Percentiles rank a stretch among this genome's conserved stretches.
Conservation (phyloP, 2,888 invertebrate genomes). For the Drosophila macrothrix region DNA sequence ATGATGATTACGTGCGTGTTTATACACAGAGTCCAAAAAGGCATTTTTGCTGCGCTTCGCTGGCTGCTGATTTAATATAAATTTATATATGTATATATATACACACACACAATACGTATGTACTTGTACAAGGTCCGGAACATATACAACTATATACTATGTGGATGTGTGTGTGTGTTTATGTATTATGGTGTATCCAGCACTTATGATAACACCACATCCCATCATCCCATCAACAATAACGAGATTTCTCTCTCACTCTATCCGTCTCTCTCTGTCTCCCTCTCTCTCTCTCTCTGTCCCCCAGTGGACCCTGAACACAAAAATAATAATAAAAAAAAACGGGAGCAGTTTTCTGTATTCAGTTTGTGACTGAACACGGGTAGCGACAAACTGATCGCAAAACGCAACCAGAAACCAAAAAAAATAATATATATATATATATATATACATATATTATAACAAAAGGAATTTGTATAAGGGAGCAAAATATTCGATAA, state of each 20-base stretch:
- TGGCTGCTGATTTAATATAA: constrained; percentile 56
- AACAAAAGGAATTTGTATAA: background rate
- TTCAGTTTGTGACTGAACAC: constrained; percentile 60
- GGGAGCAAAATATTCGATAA: constrained; percentile 24
- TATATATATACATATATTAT: background rate
- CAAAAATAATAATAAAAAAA: background rate
- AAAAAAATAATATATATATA: background rate
- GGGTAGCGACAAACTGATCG: constrained; percentile 52
- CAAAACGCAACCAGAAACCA: constrained; percentile 20
- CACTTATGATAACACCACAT: constrained; percentile 52
- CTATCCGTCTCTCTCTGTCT: background rate
- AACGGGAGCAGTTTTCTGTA: constrained; percentile 43
- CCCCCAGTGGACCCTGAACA: constrained; percentile 1
- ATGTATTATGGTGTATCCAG: constrained; percentile 36
- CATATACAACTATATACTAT: background rate
- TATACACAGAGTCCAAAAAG: constrained; percentile 60
- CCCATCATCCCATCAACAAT: constrained; percentile 43
- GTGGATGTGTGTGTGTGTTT: constrained; percentile 5
- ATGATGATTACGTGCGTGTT: constrained; percentile 58
- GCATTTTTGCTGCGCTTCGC: constrained; percentile 40
- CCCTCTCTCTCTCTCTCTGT: background rate
- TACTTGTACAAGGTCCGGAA: background rate
- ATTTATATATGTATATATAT: constrained; percentile 10
- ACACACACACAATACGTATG: background rate
- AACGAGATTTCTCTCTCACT: constrained; percentile 34